Evolutionary conservation across 2,113 vertebrate genomes (phyloP), one percentile per base, ranked within the genome.

Genomic region (Motacilla alba): DNA sequence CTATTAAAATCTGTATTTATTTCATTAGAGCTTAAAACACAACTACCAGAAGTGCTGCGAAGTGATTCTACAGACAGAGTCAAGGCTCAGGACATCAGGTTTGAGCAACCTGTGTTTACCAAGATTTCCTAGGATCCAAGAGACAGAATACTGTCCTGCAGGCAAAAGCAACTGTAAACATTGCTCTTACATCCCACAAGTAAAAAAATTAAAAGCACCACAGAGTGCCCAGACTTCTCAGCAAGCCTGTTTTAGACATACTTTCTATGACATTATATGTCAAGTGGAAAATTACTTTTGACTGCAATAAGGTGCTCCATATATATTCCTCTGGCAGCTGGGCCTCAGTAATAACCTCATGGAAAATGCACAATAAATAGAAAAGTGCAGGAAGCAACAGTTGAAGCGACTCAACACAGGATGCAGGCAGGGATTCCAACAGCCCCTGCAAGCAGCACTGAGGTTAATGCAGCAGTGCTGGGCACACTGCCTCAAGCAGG

Each of bases 401-500:
- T 26, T 88, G 23, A 39, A 88, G 70, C 58, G 55, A 77, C 55
- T 69, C 43, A 43, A 56, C 13, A 30, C 20, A 81, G 56, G 64
- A 81, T 47, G 60, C 47, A 59, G 55, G 43, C 49, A 69, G 59
- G 43, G 55, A 86, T 77, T 81, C 74, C 69, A 82, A 22, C 28
- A 89, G 47, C 14, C 3, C 1, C 78, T 79, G 52, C 66, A 67
- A 72, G 59, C 53, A 74, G 67, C 75, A 27, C 26, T 11, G 21
- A 77, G 23, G 9, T 73, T 53, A 46, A 33, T 2, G 3, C 49
- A 94, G 59, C 30, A 58, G 82, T 8, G 11, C 79, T 37, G 55
- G n/a, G n/a, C 50, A 83, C 33, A 73, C 37, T 93, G 68, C 72
- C 82, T 83, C 85, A 50, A 93, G 53, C 31, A 63, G 82, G 49